Evolutionary conservation across 1,140 invertebrate genomes (phyloP).

Genomic region (Polypedilum pembai): DNA sequence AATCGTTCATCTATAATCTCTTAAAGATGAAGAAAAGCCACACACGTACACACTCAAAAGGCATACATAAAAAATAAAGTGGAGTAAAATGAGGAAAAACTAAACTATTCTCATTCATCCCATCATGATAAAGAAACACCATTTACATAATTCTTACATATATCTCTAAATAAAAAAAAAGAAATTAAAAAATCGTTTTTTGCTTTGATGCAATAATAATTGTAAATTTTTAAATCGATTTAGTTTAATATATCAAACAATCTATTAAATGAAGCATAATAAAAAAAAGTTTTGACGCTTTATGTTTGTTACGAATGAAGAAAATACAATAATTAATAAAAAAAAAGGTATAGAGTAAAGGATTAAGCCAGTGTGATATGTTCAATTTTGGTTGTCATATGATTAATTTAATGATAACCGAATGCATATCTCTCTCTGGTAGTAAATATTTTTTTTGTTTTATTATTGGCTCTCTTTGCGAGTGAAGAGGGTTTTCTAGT

Average conservation of each 20-base stretch:
- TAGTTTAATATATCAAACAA: conserved; percentile 9
- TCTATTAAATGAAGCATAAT: conserved; percentile 6
- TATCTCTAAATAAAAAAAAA: not conserved
- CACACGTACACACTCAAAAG: not conserved
- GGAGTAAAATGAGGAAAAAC: not conserved
- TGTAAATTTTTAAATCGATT: conserved; percentile 16
- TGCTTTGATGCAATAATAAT: conserved; percentile 14
- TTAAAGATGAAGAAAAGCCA: no score
- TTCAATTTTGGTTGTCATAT: no score
- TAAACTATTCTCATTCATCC: conserved; percentile 9
- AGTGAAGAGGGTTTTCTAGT: no score
- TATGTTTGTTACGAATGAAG: not conserved
- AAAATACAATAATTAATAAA: conserved; percentile 12
- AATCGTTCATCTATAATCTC: not conserved
- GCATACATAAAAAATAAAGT: not conserved
- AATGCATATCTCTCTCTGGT: no score
- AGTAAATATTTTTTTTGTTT: no score
- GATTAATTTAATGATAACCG: no score
- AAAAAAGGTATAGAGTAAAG: not conserved
- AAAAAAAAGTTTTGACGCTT: not conserved
- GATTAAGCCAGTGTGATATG: no score
- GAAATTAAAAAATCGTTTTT: not conserved
- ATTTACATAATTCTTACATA: not conserved
- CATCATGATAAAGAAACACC: not conserved
- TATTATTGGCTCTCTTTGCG: no score